A percentile compares a stretch with the other conserved stretches of the same genome.
Conservation (phyloP, 1,140 invertebrate species). For the Brachystomella parvula region DNA sequence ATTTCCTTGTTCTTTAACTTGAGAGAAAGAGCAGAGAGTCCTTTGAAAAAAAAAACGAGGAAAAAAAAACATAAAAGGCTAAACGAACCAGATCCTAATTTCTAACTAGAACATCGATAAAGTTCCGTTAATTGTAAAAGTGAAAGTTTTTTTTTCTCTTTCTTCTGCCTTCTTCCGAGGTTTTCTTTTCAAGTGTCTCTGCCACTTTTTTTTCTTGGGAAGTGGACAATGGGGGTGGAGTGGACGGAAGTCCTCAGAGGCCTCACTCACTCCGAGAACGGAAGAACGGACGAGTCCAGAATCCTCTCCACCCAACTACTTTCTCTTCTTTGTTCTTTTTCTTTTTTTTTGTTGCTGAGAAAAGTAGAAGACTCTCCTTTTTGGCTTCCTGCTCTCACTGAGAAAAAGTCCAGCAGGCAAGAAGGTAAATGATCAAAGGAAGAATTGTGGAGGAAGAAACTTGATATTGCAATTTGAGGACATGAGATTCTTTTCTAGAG, state of each 20-base stretch:
- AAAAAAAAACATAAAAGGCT: background rate
- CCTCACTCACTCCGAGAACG: background rate
- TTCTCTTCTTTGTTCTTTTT: background rate
- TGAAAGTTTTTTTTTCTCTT: background rate
- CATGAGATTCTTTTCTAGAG: background rate
- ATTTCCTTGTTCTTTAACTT: too few relatives aligned
- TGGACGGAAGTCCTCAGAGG: slow-evolving; percentile 9
- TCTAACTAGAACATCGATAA: background rate
- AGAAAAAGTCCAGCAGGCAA: background rate
- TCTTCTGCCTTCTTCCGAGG: background rate
- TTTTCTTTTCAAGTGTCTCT: slow-evolving; percentile 10
- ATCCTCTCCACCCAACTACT: background rate
- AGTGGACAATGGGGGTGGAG: background rate
- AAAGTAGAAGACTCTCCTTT: background rate
- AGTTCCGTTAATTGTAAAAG: background rate
- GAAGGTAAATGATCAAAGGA: background rate
- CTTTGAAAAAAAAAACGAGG: background rate
- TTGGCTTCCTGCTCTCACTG: background rate
- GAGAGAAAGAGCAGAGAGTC: slow-evolving; percentile 1
- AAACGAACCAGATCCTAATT: background rate
- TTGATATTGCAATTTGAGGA: background rate
- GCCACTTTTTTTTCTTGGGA: background rate
- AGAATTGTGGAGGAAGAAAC: background rate
- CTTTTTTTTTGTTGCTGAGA: background rate
- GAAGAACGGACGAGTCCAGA: background rate